Evolutionary conservation across 2,888 invertebrate genomes (phyloP), one percentile per base, ranked within the genome.

Genomic region (Mesorhabditis spiculigera): DNA sequence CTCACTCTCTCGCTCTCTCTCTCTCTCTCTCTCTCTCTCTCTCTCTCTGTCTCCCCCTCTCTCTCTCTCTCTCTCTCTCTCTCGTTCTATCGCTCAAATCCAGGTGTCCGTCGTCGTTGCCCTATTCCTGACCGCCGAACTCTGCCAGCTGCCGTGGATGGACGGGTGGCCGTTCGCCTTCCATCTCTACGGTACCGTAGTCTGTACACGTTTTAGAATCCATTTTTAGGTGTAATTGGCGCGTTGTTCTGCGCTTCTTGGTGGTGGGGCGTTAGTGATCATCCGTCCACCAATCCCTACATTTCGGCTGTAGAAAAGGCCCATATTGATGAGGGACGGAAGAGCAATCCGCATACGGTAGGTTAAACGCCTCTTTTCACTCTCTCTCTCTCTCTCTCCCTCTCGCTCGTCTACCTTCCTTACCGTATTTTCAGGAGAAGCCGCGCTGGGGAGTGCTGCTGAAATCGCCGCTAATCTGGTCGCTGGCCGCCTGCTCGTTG

Each of bases 91-190:
- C 41, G 5, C 68, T 5, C 5, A 45, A 61, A 50, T 74, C 58
- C 68, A 82, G 77, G 73, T 83, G 16, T 85, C 85, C 4, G 83
- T 85, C 5, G 75, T 85, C n/a, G 77, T 82, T 28, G 82, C 85
- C 62, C 77, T 85, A 81, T 80, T 83, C 68, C 77, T 78, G 6
- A 85, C 85, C 6, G 85, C 85, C 5, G 84, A 85, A 68, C 74
- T 85, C 42, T 85, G 85, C 71, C 84, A 85, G 68, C 67, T 83
- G 43, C 75, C 78, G 16, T 75, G 74, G 66, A 71, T 82, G 8
- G 81, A 79, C 62, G 85, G 85, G 62, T 85, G 85, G 85, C 79
- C 83, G n/a, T 79, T 82, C 69, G 82, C 85, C 5, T 85, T 85
- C 73, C 84, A 85, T 70, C 71, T 78, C 28, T 85, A 85, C 69